These are phyloP conservation scores for Larimichthys polyactis DNA, from an alignment of 2,113 vertebrate genomes.

Conservation along the genomic window DNA sequence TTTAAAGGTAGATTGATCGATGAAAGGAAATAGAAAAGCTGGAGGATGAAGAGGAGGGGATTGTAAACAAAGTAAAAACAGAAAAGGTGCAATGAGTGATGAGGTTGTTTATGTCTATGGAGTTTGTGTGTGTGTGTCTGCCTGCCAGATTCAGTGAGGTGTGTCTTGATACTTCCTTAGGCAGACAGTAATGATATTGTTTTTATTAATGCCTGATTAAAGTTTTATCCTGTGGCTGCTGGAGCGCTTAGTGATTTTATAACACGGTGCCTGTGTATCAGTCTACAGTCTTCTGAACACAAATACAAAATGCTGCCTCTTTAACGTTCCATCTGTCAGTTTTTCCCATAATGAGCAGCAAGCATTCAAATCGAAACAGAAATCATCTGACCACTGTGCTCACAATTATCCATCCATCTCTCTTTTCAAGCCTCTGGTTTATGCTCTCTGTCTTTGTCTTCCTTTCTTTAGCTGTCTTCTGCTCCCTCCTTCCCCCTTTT, in stretches of 20 bases:
- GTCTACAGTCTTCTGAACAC: slow-evolving; percentile 36
- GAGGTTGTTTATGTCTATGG: slow-evolving; percentile 52
- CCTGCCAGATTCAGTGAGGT: slow-evolving; percentile 47
- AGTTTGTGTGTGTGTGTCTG: slow-evolving; percentile 27
- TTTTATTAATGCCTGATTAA: slow-evolving; percentile 77
- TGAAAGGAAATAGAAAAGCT: slow-evolving; percentile 52
- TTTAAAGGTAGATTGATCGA: slow-evolving; percentile 47
- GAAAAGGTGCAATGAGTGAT: slow-evolving; percentile 38
- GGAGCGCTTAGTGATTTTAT: slow-evolving; percentile 48
- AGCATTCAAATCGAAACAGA: slow-evolving; percentile 53
- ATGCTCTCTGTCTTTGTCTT: slow-evolving; percentile 38
- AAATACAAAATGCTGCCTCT: slow-evolving; percentile 42
- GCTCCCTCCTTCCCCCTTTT: slow-evolving; percentile 24
- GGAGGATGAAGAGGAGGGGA: slow-evolving; percentile 18
- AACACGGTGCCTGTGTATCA: slow-evolving; percentile 34
- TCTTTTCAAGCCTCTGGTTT: slow-evolving; percentile 47
- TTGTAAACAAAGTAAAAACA: slow-evolving; percentile 16
- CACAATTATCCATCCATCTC: slow-evolving; percentile 46
- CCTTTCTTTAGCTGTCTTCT: slow-evolving; percentile 46
- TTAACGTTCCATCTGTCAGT: slow-evolving; percentile 8
- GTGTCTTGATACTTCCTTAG: slow-evolving; percentile 55
- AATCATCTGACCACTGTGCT: slow-evolving; percentile 46
- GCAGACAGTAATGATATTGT: slow-evolving; percentile 71
- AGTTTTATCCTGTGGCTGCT: slow-evolving; percentile 63
- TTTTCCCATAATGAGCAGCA: slow-evolving; percentile 42